Percentiles rank a stretch among this genome's conserved stretches.
Conservation (phyloP, 2,113 vertebrate genomes). For the Nycticryphes semicollaris region DNA sequence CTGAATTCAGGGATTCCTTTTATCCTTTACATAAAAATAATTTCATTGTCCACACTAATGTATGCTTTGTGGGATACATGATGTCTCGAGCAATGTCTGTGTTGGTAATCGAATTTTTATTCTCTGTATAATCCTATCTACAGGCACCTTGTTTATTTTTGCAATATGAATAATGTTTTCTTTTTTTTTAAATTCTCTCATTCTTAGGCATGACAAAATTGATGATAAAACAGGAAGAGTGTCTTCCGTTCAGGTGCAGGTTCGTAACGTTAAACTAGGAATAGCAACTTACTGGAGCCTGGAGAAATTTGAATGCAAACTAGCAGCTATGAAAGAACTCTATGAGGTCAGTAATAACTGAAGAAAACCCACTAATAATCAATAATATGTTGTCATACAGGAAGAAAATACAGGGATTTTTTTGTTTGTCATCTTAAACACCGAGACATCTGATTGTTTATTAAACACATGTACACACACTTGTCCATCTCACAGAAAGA, state of each 20-base stretch:
- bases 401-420: background rate
- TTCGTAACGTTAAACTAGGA: slow-evolving; percentile 87
- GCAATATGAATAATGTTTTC: background rate
- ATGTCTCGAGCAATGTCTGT: background rate
- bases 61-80: background rate
- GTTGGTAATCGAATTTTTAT: background rate
- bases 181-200: background rate
- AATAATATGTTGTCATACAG: background rate
- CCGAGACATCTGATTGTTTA: background rate
- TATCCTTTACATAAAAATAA: background rate
- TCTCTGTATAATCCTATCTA: background rate
- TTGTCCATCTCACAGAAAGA: background rate
- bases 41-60: background rate
- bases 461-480: accelerated
- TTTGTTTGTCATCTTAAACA: background rate
- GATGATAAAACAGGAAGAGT: slow-evolving; percentile 54
- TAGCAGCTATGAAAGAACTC: slow-evolving; percentile 90
- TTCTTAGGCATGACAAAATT: slow-evolving; percentile 78
- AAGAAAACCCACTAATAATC: background rate
- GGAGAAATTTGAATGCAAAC: slow-evolving; percentile 93
- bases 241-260: slow-evolving; percentile 78
- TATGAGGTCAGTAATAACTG: slow-evolving; percentile 81
- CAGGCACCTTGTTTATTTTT: background rate
- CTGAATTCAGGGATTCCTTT: background rate
- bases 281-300: slow-evolving; percentile 91